Base-by-base conservation (phyloP, 2,888 invertebrate genomes). In the Euspilapteryx auroguttella region DNA sequence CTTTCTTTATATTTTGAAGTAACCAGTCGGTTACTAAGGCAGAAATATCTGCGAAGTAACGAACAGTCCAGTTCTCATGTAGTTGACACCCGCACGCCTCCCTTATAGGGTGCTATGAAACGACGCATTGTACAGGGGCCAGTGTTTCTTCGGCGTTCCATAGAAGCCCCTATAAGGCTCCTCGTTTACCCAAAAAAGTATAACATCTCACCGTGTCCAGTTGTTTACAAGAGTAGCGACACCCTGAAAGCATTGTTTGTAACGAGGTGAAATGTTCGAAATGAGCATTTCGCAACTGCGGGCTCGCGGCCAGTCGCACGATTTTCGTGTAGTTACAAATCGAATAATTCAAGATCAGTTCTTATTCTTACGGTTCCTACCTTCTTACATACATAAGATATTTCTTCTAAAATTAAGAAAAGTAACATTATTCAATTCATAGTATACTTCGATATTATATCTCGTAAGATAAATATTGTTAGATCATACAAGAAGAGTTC, bases 171-270 rank as follows among this genome's bases (percentile, higher is more conserved):
- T 65, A 59, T 73, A 71, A 47, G 75, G 69, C 46, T 44, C 47
- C 56, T 53, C 56, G 56, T 62, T 71, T 63, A 66, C 55, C 73
- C 69, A 73, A 75, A 75, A 73, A 73, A 73, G 75, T 69, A 65
- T 64, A 65, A 64, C 71, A 61, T 57, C 65, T 55, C 62, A 58
- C 63, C 58, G 51, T 54, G 58, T 51, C 56, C 44, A 47, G 53
- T 49, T 71, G 73, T 73, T 75, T 66, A 73, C 75, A 73, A 54
- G 65, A 56, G 50, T 51, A 48, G 48, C 59, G 55, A 73, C 75
- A 75, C 69, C 54, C 45, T 50, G 47, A 38, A 52, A 47, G 61
- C 65, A 69, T 73, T 73, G 71, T 69, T 55, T n/a, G n/a, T n/a
- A n/a, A n/a, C 54, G 51, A 45, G 52, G 65, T 59, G 66, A 69